Evolutionary conservation across 2,888 invertebrate species (phyloP).

Genomic region (Standfussiana lucernea): DNA sequence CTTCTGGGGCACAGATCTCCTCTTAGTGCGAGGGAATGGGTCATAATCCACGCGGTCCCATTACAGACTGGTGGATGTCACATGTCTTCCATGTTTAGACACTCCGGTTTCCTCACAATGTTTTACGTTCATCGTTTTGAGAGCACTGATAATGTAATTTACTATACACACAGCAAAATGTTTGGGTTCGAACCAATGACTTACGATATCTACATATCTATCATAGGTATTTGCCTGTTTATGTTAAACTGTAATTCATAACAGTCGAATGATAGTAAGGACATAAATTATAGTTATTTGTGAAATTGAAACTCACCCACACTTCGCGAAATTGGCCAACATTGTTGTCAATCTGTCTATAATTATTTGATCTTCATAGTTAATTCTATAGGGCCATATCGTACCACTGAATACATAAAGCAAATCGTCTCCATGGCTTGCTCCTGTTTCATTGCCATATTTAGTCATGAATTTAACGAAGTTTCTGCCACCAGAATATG

Average conservation of each 20-base stretch:
- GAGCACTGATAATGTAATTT: neutral
- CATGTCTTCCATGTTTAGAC: neutral
- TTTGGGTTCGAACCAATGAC: neutral
- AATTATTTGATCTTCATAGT: conserved; percentile 74
- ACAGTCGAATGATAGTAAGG: no score
- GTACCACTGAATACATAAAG: conserved; percentile 80
- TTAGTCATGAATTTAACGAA: conserved; percentile 76
- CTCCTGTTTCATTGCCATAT: conserved; percentile 74
- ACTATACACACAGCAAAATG: neutral
- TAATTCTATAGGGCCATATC: conserved; percentile 77
- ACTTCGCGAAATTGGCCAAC: conserved; percentile 86
- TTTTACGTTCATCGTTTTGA: neutral
- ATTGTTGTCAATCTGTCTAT: conserved; percentile 80
- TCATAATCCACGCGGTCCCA: neutral
- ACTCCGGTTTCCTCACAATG: neutral
- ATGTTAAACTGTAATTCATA: neutral
- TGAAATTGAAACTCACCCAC: conserved; percentile 74
- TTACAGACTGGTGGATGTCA: neutral
- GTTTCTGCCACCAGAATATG: conserved; percentile 82
- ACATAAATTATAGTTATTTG: neutral
- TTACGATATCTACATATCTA: neutral
- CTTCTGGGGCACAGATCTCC: neutral
- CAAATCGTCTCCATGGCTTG: conserved; percentile 84
- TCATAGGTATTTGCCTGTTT: neutral
- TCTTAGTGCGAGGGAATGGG: neutral